Conservation (phyloP, 2,113 vertebrate genomes). For the Oryzias woworae region DNA sequence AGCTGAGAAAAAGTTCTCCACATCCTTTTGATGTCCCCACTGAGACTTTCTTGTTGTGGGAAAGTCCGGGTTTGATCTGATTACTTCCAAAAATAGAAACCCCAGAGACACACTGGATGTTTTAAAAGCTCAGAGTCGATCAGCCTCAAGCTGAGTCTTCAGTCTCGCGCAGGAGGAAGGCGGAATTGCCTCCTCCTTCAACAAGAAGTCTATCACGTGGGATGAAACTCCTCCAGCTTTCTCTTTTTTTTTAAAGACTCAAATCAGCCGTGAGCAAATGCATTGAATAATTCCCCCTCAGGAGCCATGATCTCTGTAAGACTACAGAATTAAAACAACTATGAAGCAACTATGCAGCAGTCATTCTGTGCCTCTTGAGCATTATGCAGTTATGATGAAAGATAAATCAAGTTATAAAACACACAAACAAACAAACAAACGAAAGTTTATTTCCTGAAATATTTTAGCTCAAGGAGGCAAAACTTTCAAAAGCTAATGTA, state of each 20-base stretch:
- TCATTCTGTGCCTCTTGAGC: too few relatives aligned
- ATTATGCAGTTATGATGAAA: too few relatives aligned
- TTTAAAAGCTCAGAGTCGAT: slow-evolving; percentile 2
- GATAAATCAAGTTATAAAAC: too few relatives aligned
- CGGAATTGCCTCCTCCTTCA: neutral
- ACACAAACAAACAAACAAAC: too few relatives aligned
- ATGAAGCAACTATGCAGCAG: too few relatives aligned
- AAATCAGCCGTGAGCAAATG: too few relatives aligned
- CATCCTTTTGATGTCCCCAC: neutral
- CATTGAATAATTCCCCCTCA: neutral
- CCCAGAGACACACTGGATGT: neutral
- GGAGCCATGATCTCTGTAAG: neutral
- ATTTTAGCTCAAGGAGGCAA: too few relatives aligned
- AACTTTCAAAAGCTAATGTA: too few relatives aligned
- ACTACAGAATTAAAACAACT: neutral
- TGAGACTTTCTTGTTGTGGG: neutral
- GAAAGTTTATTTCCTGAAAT: too few relatives aligned
- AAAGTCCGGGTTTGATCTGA: slow-evolving; percentile 6
- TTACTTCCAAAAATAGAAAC: neutral
- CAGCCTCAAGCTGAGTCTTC: slow-evolving; percentile 7
- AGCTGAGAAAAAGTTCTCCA: neutral
- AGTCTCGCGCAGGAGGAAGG: neutral
- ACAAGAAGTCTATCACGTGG: slow-evolving; percentile 39
- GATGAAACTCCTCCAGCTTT: neutral
- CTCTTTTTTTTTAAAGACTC: neutral